Evolutionary conservation across 2,888 invertebrate species (phyloP).

Genomic region (Coleophora flavipennella): DNA sequence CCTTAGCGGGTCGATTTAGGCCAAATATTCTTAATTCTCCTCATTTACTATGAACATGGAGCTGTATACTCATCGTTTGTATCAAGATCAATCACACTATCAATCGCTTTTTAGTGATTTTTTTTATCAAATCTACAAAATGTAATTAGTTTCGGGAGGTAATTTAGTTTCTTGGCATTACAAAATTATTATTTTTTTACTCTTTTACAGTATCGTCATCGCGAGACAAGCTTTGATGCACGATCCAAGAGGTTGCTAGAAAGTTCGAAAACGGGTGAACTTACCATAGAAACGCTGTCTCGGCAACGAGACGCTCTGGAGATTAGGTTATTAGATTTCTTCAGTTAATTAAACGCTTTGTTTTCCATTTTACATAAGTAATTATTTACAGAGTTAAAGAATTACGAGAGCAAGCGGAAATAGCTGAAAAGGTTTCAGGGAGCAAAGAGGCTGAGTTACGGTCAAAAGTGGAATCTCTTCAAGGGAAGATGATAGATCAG

Average conservation of each 20-base stretch:
- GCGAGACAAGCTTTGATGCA: slow-evolving; percentile 49
- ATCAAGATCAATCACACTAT: too few relatives aligned
- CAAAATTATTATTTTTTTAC: not conserved
- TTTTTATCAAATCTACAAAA: not conserved
- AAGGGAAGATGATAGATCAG: slow-evolving; percentile 54
- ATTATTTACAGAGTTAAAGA: slow-evolving; percentile 44
- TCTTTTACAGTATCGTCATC: slow-evolving; percentile 43
- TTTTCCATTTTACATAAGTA: not conserved
- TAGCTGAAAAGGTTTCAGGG: slow-evolving; percentile 29
- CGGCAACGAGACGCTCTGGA: slow-evolving; percentile 60
- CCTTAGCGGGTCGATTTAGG: not conserved
- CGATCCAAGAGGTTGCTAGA: slow-evolving; percentile 52
- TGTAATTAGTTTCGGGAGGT: not conserved
- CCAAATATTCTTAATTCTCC: not conserved
- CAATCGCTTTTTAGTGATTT: too few relatives aligned
- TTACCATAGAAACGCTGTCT: slow-evolving; percentile 48
- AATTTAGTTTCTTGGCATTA: not conserved
- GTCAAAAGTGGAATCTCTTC: slow-evolving; percentile 33
- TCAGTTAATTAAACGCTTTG: not conserved
- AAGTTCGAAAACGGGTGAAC: slow-evolving; percentile 57
- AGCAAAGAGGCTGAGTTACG: slow-evolving; percentile 28
- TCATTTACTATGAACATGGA: not conserved
- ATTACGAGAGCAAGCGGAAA: slow-evolving; percentile 40
- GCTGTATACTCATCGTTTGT: not conserved
- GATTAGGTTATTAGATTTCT: slow-evolving; percentile 31